Conservation (phyloP, 2,113 vertebrate genomes). For the Pelusios castaneus region DNA sequence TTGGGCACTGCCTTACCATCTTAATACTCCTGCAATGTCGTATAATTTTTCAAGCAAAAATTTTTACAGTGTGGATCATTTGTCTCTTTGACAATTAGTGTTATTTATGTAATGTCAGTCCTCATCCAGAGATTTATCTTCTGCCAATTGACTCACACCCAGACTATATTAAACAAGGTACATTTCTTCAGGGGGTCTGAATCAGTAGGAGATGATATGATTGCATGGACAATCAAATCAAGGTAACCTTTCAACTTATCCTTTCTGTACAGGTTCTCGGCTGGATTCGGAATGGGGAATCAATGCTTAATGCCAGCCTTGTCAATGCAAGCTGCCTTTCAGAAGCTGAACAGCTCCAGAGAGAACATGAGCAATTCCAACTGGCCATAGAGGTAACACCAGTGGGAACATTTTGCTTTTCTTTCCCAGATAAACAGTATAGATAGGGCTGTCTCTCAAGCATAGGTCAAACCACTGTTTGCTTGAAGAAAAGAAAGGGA, state of each 20-base stretch:
- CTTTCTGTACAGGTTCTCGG: conserved; percentile 87
- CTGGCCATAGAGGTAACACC: conserved; percentile 94
- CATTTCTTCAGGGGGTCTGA: neutral
- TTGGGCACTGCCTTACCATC: neutral
- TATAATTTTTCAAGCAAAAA: neutral
- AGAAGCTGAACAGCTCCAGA: conserved; percentile 96
- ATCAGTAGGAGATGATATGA: neutral
- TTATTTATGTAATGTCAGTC: neutral
- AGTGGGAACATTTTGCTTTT: neutral
- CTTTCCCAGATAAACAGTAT: neutral
- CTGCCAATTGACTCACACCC: neutral
- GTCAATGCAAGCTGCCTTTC: conserved; percentile 97
- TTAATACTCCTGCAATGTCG: neutral
- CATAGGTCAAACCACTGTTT: neutral
- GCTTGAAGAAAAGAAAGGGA: neutral
- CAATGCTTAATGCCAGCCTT: conserved; percentile 96
- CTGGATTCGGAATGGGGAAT: conserved; percentile 98
- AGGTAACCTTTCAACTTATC: conserved; percentile 3
- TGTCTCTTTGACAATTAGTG: neutral
- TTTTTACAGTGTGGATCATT: neutral
- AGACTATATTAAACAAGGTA: neutral
- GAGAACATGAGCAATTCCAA: conserved; percentile 98
- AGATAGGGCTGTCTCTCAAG: neutral
- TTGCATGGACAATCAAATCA: neutral
- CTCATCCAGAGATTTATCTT: neutral